Evolutionary conservation across 1,140 invertebrate species (phyloP), one percentile per base, ranked within the genome.

Genomic region (Polypedilum vanderplanki): DNA sequence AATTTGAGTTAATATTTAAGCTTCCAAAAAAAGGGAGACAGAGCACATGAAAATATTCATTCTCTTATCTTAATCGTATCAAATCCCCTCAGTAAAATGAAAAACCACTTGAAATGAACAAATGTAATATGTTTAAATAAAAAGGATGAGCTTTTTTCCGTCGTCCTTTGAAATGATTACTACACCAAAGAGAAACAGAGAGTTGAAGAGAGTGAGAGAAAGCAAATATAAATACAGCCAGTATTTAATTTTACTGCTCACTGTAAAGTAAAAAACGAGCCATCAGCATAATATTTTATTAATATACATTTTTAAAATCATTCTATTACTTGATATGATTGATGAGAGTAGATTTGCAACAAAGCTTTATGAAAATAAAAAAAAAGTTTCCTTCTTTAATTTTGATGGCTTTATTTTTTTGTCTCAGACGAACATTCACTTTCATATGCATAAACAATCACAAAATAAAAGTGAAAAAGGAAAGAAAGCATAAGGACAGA

Each of bases 321-420:
- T 57, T 5, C 46, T 4, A n/a, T n/a, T 15, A 57, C 46, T 12
- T 12, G n/a, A 12, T 57, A 57, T 57, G 46, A 57, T 57, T 57
- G 46, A 57, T 57, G 46, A 57, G 46, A n/a, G 46, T 57, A 57
- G 46, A 57, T 57, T 57, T 12, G 46, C 15, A 57, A 57, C 24
- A 33, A 33, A 33, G 24, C 24, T n/a, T 15, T 57, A 57, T 57
- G 46, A 12, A 15, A n/a, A 57, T 57, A n/a, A 12, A n/a, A 57
- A 57, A 41, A 46, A 46, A 46, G 41, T 57, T 33, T 33, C 24
- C 5, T 33, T 33, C 24, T 33, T 33, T 33, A 33, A 33, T 33
- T 33, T 33, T 33, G 24, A 33, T 33, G 24, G 24, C 24, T 33
- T 33, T 33, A 33, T 33, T 33, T 33, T n/a, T 33, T 1, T 33